Conservation (phyloP, 2,888 invertebrate species). For the Apamea crenata region DNA sequence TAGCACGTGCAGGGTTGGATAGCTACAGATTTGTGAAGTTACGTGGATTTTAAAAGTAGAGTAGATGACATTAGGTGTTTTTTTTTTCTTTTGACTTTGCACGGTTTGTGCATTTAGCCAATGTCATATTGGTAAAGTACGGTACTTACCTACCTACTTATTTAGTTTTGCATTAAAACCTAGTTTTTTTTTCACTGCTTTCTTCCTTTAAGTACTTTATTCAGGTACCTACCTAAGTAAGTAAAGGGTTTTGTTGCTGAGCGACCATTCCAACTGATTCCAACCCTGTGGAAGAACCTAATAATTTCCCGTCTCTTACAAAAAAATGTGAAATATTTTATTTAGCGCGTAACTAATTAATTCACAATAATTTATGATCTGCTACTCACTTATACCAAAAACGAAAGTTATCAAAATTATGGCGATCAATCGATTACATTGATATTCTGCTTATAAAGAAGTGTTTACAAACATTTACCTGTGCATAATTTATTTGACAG, state of each 20-base stretch:
- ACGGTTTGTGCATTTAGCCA: background rate
- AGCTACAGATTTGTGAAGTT: background rate
- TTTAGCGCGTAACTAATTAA: background rate
- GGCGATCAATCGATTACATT: conserved; percentile 15
- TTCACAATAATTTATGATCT: conserved; percentile 12
- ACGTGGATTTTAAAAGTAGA: background rate
- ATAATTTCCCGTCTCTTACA: background rate
- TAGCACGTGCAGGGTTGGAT: no score
- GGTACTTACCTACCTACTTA: background rate
- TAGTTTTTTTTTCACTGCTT: background rate
- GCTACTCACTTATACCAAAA: conserved; percentile 13
- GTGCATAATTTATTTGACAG: conserved; percentile 21
- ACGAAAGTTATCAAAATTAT: conserved; percentile 43
- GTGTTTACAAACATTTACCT: conserved; percentile 21
- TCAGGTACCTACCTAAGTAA: background rate
- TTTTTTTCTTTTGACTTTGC: background rate
- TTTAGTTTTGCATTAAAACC: background rate
- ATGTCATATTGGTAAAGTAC: background rate
- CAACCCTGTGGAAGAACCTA: background rate
- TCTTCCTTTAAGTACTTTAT: background rate
- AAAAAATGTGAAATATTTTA: background rate
- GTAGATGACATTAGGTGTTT: background rate
- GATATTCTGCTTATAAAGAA: background rate
- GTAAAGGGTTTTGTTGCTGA: background rate
- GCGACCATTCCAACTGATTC: background rate